Percentiles rank a stretch among this genome's conserved stretches.
These are phyloP conservation scores for Bambusicola thoracicus DNA, from an alignment of 2,113 vertebrate species.

Conservation along the genomic window DNA sequence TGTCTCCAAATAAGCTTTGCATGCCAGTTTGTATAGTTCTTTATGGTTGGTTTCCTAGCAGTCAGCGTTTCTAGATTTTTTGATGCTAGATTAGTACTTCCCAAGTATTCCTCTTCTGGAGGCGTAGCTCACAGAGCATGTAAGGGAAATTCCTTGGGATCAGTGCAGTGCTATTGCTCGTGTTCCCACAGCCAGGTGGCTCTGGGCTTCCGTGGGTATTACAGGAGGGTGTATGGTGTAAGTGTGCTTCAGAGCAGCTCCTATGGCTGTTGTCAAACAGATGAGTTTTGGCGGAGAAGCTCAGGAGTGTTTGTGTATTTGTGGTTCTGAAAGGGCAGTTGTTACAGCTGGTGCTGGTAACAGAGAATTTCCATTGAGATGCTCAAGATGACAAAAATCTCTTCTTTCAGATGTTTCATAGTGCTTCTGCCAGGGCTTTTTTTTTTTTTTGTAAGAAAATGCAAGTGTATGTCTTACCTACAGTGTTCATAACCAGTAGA, in stretches of 20 bases:
- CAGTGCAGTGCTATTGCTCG: neutral
- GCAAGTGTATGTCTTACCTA: neutral
- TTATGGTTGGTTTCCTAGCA: neutral
- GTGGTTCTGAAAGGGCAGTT: neutral
- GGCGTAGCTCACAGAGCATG: neutral
- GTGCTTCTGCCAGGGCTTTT: neutral
- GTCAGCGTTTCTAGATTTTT: accelerated
- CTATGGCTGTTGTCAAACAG: neutral
- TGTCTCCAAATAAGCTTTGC: neutral
- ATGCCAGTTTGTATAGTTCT: neutral
- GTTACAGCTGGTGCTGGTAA: neutral
- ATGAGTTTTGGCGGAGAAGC: neutral
- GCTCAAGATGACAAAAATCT: neutral
- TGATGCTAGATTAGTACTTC: neutral
- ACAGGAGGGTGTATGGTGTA: too few species aligned
- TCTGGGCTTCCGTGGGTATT: neutral
- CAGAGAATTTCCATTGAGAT: neutral
- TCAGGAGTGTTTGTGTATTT: neutral
- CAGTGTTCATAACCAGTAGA: neutral
- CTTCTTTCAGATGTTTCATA: neutral
- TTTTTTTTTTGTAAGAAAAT: neutral
- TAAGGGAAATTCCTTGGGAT: neutral
- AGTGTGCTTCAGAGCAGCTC: neutral
- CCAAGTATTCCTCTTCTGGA: neutral
- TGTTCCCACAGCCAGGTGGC: neutral